Evolutionary conservation across 2,797 vertebrate species (phyloP), one percentile per base, ranked within the genome.

Genomic region (Dendrocincla fuliginosa): DNA sequence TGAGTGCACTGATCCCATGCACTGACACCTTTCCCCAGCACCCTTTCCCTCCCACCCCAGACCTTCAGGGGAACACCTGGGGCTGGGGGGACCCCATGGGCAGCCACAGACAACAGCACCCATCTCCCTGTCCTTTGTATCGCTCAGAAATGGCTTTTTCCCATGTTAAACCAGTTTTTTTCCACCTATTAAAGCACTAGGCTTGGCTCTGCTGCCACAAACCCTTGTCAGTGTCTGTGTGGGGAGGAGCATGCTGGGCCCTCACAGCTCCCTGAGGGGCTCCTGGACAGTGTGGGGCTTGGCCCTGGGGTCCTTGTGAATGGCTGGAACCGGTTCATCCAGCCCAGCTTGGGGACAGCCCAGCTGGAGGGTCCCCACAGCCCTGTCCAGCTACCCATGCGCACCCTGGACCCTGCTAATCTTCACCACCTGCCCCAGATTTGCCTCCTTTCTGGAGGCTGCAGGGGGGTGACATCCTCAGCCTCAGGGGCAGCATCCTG

Each of bases 1-100:
- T 1, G 5, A 35, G 27, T 16, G 0, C 47, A 0, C 55, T 67
- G 74, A 68, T 13, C 20, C 52, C 7, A 6, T 1, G 2, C 9
- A 17, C 0, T 0, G 23, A 13, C 39, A 13, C 19, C 14, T 32
- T 24, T 20, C 18, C 39, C 10, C 25, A 2, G 2, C 68, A 18
- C 12, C 22, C 12, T 0, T 7, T 19, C 46, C 76, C 16, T 28
- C 17, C 9, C 32, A 46, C 5, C 19, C 30, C 41, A 64, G 39
- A 61, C 61, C 22, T 64, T 15, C 22, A 42, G 30, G 61, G 61
- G 22, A 16, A 46, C 42, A 17, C 22, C 22, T 8, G 11, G 42
- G 61, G 10, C 61, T n/a, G 20, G 41, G 30, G 22, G 30, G 22
- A 25, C 30, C 15, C 16, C 11, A 16, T 7, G 63, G 32, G 32